A percentile compares a stretch with the other conserved stretches of the same genome.
These are phyloP conservation scores for Pteronura brasiliensis DNA, from an alignment of 2,113 vertebrate species.

Conservation along the genomic window DNA sequence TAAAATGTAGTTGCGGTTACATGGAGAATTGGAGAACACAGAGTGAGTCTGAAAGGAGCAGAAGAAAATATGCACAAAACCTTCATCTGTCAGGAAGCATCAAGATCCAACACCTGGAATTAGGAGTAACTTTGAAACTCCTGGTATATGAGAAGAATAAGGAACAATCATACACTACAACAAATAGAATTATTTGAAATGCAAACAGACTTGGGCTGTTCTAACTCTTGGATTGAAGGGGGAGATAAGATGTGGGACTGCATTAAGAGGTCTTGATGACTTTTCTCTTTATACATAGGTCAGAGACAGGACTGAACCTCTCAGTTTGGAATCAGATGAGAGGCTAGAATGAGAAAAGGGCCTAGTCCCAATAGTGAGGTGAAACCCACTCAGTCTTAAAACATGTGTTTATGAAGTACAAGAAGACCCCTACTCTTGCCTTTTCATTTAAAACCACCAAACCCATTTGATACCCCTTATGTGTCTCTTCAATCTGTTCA, in stretches of 20 bases:
- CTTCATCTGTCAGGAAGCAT: not conserved
- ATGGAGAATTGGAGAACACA: not conserved
- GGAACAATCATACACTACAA: not conserved
- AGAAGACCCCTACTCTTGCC: not conserved
- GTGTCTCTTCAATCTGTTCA: not conserved
- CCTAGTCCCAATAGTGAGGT: not conserved
- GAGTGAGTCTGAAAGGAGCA: not conserved
- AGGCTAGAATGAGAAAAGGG: not conserved
- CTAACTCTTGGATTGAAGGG: not conserved
- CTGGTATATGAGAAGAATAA: not conserved
- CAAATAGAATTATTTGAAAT: not conserved
- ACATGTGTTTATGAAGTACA: not conserved
- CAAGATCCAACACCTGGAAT: not conserved
- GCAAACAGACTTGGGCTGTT: not conserved
- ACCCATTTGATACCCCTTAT: not conserved
- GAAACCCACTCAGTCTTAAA: not conserved
- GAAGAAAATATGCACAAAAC: not conserved
- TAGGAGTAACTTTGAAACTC: not conserved
- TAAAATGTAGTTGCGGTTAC: constrained; percentile 30
- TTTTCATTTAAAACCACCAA: not conserved
- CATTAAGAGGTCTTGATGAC: not conserved
- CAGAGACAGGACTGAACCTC: not conserved
- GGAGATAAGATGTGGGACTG: not conserved
- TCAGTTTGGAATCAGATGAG: not conserved
- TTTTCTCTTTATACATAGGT: not conserved